phyloP scores from a whole-genome alignment of 2,888 invertebrate species.

The Nebria salina region DNA sequence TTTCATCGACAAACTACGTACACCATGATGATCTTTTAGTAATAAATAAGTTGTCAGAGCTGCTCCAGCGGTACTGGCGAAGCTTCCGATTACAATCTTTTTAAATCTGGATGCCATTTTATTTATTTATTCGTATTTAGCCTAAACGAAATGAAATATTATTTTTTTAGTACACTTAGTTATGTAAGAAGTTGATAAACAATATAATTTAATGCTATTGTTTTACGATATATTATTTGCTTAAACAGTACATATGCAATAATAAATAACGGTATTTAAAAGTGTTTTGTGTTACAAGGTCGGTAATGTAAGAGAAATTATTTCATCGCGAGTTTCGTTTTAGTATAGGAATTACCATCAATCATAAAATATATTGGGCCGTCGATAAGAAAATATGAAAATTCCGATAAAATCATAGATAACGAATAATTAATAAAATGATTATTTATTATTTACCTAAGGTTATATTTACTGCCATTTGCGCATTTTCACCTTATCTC shows the following conservation, averaged over 20 bases:
- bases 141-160: slow-evolving; percentile 5
- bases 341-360: too few relatives aligned
- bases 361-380: too few relatives aligned
- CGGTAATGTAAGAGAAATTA: not conserved
- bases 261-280: not conserved
- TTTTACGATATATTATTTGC: not conserved
- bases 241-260: not conserved
- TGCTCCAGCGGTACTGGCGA: slow-evolving; percentile 70
- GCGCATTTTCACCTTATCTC: not conserved
- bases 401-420: not conserved
- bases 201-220: not conserved
- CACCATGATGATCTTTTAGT: slow-evolving; percentile 66
- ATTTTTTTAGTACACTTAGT: not conserved
- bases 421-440: not conserved
- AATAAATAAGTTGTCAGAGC: slow-evolving; percentile 70
- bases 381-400: not conserved
- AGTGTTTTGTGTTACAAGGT: not conserved
- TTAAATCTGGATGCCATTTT: slow-evolving; percentile 67
- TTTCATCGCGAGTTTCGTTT: not conserved
- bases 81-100: slow-evolving; percentile 69
- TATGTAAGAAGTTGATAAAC: not conserved
- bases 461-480: not conserved
- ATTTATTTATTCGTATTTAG: not conserved
- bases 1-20: slow-evolving; percentile 52
- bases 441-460: not conserved